phyloP scores from a whole-genome alignment of 2,113 vertebrate species.

The Noturus placidus region DNA sequence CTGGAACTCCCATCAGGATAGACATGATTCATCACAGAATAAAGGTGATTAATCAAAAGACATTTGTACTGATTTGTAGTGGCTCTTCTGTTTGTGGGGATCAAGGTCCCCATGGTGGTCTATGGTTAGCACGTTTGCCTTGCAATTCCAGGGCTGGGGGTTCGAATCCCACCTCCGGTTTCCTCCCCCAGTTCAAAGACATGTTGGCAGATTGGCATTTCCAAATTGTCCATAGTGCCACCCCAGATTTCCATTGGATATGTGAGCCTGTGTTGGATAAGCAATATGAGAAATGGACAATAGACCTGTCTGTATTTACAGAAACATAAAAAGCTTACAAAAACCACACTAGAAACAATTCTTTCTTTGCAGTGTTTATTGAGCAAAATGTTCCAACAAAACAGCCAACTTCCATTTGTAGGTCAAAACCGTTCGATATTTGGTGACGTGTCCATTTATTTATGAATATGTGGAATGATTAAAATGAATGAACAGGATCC shows the following conservation, averaged over 20 bases:
- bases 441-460: background rate
- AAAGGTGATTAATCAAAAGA: background rate
- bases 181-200: no score
- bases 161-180: no score
- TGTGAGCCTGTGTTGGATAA: no score
- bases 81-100: background rate
- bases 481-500: constrained; percentile 6
- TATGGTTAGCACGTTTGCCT: no score
- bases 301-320: background rate
- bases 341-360: background rate
- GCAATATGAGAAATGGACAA: no score
- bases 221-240: no score
- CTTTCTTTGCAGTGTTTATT: constrained; percentile 60
- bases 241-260: no score
- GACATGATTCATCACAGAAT: background rate
- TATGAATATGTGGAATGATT: constrained; percentile 47
- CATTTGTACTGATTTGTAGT: background rate
- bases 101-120: no score
- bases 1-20: background rate
- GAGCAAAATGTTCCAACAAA: constrained; percentile 43
- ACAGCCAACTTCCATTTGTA: background rate
- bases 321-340: background rate
- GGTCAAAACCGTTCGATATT: background rate
- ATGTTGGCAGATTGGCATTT: no score
- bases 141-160: no score